A percentile compares a stretch with the other conserved stretches of the same genome.
Conservation (phyloP, 2,113 vertebrate genomes). For the Rostratula benghalensis region DNA sequence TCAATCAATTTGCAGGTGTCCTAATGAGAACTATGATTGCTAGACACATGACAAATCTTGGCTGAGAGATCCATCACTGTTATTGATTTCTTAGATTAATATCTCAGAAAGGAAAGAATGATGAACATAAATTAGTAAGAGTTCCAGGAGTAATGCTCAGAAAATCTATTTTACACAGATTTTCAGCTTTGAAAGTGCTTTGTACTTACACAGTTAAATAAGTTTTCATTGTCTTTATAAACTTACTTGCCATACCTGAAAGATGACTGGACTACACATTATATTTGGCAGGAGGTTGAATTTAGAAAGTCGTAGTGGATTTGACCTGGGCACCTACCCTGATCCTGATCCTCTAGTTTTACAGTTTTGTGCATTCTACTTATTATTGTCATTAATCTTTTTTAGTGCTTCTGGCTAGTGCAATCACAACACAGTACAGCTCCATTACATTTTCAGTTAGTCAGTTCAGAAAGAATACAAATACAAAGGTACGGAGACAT, state of each 20-base stretch:
- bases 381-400: background rate
- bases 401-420: background rate
- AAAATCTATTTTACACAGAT: background rate
- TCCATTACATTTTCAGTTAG: background rate
- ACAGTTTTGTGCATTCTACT: background rate
- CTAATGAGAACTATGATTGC: background rate
- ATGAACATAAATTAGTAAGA: background rate
- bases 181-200: background rate
- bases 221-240: background rate
- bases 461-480: background rate
- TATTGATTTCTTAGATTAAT: constrained; percentile 28
- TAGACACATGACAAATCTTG: background rate
- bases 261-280: background rate
- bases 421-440: background rate
- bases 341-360: background rate
- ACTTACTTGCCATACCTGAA: background rate
- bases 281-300: background rate
- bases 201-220: background rate
- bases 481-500: background rate
- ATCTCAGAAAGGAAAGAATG: background rate
- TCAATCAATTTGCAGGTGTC: background rate
- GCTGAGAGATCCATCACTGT: background rate
- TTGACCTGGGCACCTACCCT: background rate
- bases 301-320: background rate
- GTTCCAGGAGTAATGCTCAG: background rate